These are phyloP conservation scores for Felis chaus DNA, from an alignment of 2,113 vertebrate genomes.

Conservation along the genomic window DNA sequence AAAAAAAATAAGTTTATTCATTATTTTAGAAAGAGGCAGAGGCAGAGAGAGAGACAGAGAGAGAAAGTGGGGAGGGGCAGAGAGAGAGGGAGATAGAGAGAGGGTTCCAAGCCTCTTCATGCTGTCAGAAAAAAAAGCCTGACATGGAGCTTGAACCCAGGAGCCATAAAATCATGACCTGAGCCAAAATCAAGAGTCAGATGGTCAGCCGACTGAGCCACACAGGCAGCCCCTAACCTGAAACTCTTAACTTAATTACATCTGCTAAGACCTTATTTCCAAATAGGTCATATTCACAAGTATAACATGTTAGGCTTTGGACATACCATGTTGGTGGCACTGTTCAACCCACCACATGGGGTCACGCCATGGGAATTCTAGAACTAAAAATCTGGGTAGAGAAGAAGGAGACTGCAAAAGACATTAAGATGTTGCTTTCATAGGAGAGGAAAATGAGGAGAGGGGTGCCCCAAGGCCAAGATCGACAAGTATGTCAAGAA, in stretches of 20 bases:
- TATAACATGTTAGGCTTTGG: not conserved
- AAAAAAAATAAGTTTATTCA: too few species aligned
- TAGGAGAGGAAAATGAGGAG: not conserved
- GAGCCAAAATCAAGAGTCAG: too few species aligned
- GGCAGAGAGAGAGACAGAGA: too few species aligned
- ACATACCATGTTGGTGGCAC: not conserved
- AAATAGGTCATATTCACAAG: not conserved
- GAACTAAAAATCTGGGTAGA: not conserved
- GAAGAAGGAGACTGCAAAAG: accelerated
- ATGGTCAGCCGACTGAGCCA: too few species aligned
- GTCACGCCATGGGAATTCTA: not conserved
- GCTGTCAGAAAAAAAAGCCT: too few species aligned
- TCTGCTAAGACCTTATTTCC: not conserved
- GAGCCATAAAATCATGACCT: too few species aligned
- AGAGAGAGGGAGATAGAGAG: too few species aligned
- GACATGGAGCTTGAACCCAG: too few species aligned
- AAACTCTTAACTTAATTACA: not conserved
- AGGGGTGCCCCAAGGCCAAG: not conserved
- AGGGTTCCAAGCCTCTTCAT: too few species aligned
- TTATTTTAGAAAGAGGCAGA: too few species aligned
- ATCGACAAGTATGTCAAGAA: not conserved
- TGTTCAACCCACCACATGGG: not conserved
- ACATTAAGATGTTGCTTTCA: not conserved
- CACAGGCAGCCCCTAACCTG: not conserved
- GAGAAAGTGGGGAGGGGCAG: too few species aligned